Base-by-base conservation (phyloP, 1,140 invertebrate genomes). In the Piezodorus guildinii region DNA sequence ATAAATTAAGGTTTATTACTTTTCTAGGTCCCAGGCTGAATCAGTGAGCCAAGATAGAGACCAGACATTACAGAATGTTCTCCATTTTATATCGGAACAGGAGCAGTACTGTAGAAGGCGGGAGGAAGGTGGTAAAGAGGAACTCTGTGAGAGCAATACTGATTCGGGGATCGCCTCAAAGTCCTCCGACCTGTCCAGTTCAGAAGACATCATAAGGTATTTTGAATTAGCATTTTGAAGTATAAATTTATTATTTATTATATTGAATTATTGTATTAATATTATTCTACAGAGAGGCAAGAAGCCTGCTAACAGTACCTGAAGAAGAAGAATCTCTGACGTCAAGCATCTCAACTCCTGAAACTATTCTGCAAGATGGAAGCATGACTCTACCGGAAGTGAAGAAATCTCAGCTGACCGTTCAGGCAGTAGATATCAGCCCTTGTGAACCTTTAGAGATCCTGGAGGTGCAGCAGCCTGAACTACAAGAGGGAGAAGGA, bases 71-170 rank as follows among this genome's bases (percentile, higher is more conserved):
- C 85, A 86, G 68, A 87, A 83, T 69, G 85, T 88, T 2, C 72
- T 88, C 1, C 81, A 83, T 45, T 87, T 87, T 69, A 86, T 88
- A 65, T 85, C 84, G 5, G 85, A 88, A 68, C 85, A 88, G 71
- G 84, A 86, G 70, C 84, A 84, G 72, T 87, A 85, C 70, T 83
- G 77, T 66, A 74, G 78, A 30, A 77, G 77, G 52, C 74, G 79
- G 70, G 79, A 82, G 70, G 49, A 63, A 34, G 23, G 30, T 25
- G 16, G 49, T 27, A 25, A 44, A 63, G 30, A 63, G 5, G n/a
- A 46, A 46, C 43, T 19, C 9, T 30, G 45, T 9, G 17, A 46
- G 23, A 27, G 65, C 67, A 49, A 65, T 16, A 21, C 46, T 46
- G 60, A 62, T 19, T 62, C 39, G 56, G 56, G 43, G 44, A 54